Evolutionary conservation across 2,113 vertebrate species (phyloP), one percentile per base, ranked within the genome.

Genomic region (Ahaetulla prasina): DNA sequence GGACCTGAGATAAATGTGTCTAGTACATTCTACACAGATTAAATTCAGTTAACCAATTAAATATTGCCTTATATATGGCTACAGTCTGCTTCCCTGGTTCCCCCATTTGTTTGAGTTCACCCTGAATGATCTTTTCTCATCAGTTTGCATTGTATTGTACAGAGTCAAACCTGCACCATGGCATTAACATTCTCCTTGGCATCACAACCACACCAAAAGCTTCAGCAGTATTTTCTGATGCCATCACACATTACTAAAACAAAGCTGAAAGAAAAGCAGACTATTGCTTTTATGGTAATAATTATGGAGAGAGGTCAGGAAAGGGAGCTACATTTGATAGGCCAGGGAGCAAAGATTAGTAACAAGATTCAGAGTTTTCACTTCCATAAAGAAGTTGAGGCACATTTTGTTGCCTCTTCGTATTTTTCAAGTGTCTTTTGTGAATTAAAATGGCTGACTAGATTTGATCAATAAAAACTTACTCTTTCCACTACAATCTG

Each of bases 181-280:
- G 93, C 52, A 91, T 57, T 35, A 94, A 91, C 89, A 92, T 94
- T 95, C 94, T 93, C 95, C 10, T 20, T 85, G n/a, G 88, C 92
- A 89, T 85, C 68, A 0, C 16, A 85, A 94, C 84, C 35, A 45
- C 30, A 53, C 8, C 18, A 43, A 80, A 39, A 55, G 93, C 87
- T 92, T 52, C 92, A 7, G 80, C 30, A 53, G 94, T 94, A 93
- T 84, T 91, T 94, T 92, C n/a, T 16, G 0, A 92, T 20, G 27
- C 90, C 47, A 1, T 0, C 49, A 10, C 3, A 90, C 8, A 55
- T 60, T 43, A 68, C 68, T 90, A 20, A 88, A 1, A 88, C 16
- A 55, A 55, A 90, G 47, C 49, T 87, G 90, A 14, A 86, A 86
- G 52, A 91, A 39, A 91, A 30, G 25, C 4, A 57, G 52, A 89